Evolutionary conservation across 2,888 invertebrate species (phyloP).

Genomic region (Byasa hedistus): DNA sequence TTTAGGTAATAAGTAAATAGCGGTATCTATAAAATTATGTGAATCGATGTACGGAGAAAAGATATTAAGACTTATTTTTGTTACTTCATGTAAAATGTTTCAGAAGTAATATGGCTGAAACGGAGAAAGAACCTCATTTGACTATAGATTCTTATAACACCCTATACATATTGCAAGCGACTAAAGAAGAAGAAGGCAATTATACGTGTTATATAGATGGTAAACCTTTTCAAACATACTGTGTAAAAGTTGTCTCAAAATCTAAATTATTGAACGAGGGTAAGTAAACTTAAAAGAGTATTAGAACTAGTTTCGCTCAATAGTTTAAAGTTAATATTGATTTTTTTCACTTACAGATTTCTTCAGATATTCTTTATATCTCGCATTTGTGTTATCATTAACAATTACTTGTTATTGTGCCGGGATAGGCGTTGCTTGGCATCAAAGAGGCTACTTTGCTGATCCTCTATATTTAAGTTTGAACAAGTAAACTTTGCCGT

Average conservation of each 20-base stretch:
- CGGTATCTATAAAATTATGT: not conserved
- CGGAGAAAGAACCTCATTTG: constrained; percentile 64
- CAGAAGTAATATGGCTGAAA: constrained; percentile 42
- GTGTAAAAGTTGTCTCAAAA: constrained; percentile 73
- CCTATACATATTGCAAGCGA: constrained; percentile 80
- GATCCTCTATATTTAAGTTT: constrained; percentile 46
- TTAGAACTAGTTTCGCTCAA: not conserved
- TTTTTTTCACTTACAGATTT: constrained; percentile 64
- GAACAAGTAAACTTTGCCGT: constrained; percentile 1
- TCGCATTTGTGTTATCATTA: constrained; percentile 78
- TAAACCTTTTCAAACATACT: constrained; percentile 74
- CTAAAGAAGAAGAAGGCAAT: constrained; percentile 82
- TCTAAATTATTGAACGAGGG: constrained; percentile 74
- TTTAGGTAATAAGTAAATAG: constrained; percentile 36
- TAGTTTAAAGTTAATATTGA: not conserved
- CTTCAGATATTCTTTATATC: constrained; percentile 78
- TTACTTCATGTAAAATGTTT: not conserved
- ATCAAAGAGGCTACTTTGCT: constrained; percentile 51
- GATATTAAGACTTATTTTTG: not conserved
- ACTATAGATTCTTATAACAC: constrained; percentile 79
- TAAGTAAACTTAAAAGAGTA: constrained; percentile 36
- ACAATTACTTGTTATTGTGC: constrained; percentile 79
- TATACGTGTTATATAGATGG: constrained; percentile 85
- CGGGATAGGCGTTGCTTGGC: constrained; percentile 77
- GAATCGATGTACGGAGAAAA: not conserved